A percentile compares a stretch with the other conserved stretches of the same genome.
phyloP scores from a whole-genome alignment of 2,888 invertebrate genomes.

The Ptychoptera albimana region DNA sequence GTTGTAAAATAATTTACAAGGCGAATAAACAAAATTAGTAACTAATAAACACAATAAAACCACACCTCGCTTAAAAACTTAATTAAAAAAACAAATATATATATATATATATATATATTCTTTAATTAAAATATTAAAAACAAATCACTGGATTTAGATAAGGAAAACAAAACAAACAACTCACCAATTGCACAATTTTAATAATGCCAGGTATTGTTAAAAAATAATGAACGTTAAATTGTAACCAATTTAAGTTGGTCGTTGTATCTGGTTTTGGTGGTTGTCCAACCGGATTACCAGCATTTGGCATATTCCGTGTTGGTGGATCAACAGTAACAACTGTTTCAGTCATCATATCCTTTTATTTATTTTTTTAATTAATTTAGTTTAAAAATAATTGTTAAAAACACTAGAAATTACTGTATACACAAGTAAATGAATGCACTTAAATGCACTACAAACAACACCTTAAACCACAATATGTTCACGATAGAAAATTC shows the following conservation, averaged over 20 bases:
- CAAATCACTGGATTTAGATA: too few species aligned
- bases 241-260: constrained; percentile 45
- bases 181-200: constrained; percentile 69
- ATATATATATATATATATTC: too few species aligned
- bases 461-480: not conserved
- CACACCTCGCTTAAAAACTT: too few species aligned
- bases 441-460: not conserved
- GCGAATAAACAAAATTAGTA: too few species aligned
- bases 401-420: not conserved
- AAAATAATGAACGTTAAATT: constrained; percentile 65
- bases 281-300: constrained; percentile 16
- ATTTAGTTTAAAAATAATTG: not conserved
- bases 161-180: constrained; percentile 17
- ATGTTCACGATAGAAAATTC: not conserved
- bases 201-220: constrained; percentile 64
- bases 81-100: too few species aligned
- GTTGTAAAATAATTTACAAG: too few species aligned
- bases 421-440: not conserved
- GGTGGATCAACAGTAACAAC: constrained; percentile 63
- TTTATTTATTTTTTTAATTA: not conserved
- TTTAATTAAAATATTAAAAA: too few species aligned
- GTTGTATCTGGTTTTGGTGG: constrained; percentile 23
- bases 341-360: constrained; percentile 54
- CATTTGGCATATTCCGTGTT: constrained; percentile 21
- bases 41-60: too few species aligned